Conservation (phyloP, 1,140 invertebrate genomes). For the Euwallacea similis region DNA sequence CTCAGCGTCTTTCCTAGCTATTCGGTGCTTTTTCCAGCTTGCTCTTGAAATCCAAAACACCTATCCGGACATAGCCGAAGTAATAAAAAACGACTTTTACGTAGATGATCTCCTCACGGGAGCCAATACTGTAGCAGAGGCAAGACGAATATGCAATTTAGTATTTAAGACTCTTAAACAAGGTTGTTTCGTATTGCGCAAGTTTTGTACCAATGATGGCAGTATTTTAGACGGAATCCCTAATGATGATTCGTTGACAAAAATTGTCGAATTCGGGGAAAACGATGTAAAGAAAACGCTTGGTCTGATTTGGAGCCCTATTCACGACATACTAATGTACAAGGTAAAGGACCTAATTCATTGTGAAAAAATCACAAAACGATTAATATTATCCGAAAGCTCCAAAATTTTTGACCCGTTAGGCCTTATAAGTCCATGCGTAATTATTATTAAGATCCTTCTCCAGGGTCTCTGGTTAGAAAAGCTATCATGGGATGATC, state of each 20-base stretch:
- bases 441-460: conserved; percentile 6
- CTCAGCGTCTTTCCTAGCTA: conserved; percentile 46
- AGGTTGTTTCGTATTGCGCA: conserved; percentile 15
- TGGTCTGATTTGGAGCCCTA: conserved; percentile 8
- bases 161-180: conserved; percentile 15
- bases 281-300: conserved; percentile 10
- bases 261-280: neutral
- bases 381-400: conserved; percentile 11
- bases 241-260: neutral
- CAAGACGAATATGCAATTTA: conserved; percentile 24
- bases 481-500: conserved; percentile 39
- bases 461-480: conserved; percentile 17
- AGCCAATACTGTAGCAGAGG: conserved; percentile 1
- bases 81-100: conserved; percentile 53
- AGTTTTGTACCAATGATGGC: conserved; percentile 10
- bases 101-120: conserved; percentile 56
- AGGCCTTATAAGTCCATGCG: conserved; percentile 9
- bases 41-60: conserved; percentile 29
- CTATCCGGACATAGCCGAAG: conserved; percentile 36
- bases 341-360: neutral
- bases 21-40: conserved; percentile 39
- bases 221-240: neutral
- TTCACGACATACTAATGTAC: neutral
- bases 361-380: neutral
- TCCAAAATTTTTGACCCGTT: conserved; percentile 21